Evolutionary conservation across 2,888 invertebrate genomes (phyloP), one percentile per base, ranked within the genome.

Genomic region (Apotomis turbidana): DNA sequence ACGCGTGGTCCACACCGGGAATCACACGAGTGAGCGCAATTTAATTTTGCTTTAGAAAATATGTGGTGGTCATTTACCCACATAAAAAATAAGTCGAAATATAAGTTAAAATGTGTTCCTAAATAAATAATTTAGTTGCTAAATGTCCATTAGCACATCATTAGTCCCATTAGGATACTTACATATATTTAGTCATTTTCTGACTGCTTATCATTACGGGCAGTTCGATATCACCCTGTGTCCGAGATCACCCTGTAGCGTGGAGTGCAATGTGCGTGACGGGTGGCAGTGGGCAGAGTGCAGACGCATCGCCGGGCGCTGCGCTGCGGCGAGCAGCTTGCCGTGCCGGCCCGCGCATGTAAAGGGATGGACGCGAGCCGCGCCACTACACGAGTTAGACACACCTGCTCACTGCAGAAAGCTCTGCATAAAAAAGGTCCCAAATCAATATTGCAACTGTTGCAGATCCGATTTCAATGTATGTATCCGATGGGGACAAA

Each of bases 331-430:
- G 9, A 9, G 9, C 36, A 4, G 58, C 58, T n/a, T 13, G 59
- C 59, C 41, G 49, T 49, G 13, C 58, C 46, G 49, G 5, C 41
- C 41, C 49, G 71, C 77, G 9, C 8, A 6, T 49, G 81, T 84
- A 87, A 90, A 89, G 86, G 88, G 90, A 90, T 91, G 90, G 89
- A 84, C 90, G 85, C 85, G 80, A 80, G 88, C 85, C 81, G 76
- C 78, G 75, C 75, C 81, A 81, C 83, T 80, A 80, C 79, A 79
- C 61, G 38, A 54, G 57, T 69, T 61, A 58, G 59, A 58, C 60
- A 71, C 76, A 77, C 54, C 66, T 64, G 73, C 60, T 66, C 63
- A 13, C 61, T 49, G 54, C 60, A 8, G 46, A 67, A 66, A 15
- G 27, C 46, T 66, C 52, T 27, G 57, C 27, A 27, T 46, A 67